Conservation (phyloP, 2,797 vertebrate species). For the Channallabes apus region DNA sequence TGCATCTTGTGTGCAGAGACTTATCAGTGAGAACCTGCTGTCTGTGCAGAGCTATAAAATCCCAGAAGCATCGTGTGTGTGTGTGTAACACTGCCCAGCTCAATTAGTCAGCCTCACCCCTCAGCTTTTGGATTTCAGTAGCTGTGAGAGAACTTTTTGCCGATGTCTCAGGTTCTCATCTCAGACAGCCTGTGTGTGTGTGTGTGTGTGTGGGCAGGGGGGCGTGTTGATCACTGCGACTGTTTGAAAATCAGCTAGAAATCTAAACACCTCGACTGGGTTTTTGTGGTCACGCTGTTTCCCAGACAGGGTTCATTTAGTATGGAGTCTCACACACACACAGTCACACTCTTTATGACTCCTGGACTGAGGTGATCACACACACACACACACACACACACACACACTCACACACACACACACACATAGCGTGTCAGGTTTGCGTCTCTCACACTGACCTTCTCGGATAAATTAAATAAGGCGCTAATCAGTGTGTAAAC, state of each 20-base stretch:
- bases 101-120: neutral
- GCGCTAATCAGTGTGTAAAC: neutral
- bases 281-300: slow-evolving; percentile 2
- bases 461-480: neutral
- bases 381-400: neutral
- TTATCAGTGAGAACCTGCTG: neutral
- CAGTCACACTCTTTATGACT: neutral
- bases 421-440: neutral
- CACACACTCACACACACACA: too few species aligned
- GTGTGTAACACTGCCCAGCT: neutral
- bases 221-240: slow-evolving; percentile 8
- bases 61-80: neutral
- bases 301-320: too few species aligned
- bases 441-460: neutral
- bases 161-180: neutral
- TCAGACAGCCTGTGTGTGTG: slow-evolving; percentile 13
- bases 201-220: neutral
- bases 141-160: neutral
- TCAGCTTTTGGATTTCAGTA: neutral
- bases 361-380: neutral
- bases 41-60: neutral
- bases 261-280: slow-evolving; percentile 9
- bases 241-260: slow-evolving; percentile 42
- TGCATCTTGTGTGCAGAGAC: neutral
- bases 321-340: neutral